phyloP scores from a whole-genome alignment of 2,888 invertebrate species.

The Melanostoma scalare region DNA sequence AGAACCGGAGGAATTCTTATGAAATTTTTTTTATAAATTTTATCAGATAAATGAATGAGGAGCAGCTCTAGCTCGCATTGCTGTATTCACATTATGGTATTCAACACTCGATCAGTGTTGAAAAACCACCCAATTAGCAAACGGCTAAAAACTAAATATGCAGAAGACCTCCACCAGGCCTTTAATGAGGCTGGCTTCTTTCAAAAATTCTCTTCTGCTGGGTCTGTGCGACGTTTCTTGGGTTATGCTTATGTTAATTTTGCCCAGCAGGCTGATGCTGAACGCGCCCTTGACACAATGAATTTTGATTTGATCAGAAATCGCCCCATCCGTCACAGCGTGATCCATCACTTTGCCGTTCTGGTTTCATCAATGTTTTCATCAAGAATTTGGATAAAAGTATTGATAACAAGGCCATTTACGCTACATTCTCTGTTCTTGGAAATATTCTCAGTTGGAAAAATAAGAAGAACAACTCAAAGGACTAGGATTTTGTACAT shows the following conservation, averaged over 20 bases:
- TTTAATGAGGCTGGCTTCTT: slow-evolving; percentile 99
- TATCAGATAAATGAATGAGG: no score
- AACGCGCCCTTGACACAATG: slow-evolving; percentile 88
- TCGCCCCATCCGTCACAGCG: slow-evolving; percentile 98
- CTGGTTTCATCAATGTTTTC: slow-evolving; percentile 99
- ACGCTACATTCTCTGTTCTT: slow-evolving; percentile 99
- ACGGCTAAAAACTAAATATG: slow-evolving; percentile 99
- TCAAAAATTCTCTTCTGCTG: slow-evolving; percentile 99
- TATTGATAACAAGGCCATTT: slow-evolving; percentile 99
- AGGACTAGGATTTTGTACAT: slow-evolving; percentile 99
- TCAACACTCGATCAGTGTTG: no score
- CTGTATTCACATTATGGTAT: no score
- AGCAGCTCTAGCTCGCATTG: no score
- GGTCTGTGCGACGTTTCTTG: slow-evolving; percentile 98
- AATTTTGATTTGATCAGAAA: slow-evolving; percentile 99
- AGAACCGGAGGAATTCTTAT: no score
- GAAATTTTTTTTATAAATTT: no score
- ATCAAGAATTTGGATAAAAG: slow-evolving; percentile 99
- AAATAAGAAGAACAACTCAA: slow-evolving; percentile 96
- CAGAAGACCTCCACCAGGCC: slow-evolving; percentile 98
- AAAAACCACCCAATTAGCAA: slow-evolving; percentile 91
- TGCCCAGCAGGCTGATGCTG: slow-evolving; percentile 99
- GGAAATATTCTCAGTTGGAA: slow-evolving; percentile 99
- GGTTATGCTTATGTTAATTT: slow-evolving; percentile 99
- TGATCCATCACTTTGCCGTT: slow-evolving; percentile 98